Base-by-base conservation (phyloP, 1,140 invertebrate genomes). In the Forficula auricularia region DNA sequence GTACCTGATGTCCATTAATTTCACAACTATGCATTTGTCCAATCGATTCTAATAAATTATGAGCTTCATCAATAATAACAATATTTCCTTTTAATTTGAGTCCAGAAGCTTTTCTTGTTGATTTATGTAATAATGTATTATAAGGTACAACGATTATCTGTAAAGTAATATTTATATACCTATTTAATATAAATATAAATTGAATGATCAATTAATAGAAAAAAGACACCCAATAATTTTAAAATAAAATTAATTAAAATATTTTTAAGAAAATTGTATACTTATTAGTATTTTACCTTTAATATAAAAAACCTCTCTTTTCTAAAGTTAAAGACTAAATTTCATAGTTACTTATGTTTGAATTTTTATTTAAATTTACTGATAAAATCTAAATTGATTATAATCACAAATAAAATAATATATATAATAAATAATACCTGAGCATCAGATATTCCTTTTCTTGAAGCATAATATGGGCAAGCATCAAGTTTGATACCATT, bases 11-110 rank as follows among this genome's bases (percentile, higher is more conserved):
- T 1, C 70, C 72, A 16, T 61, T 73, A 20, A 94, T 60, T 41
- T 79, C 72, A 2, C 73, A 68, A 52, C 82, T 84, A 56, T 98
- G 73, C 50, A 95, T 83, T 54, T 79, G 77, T 44, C 80, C 76
- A 45, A 98, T 79, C 0, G 89, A 82, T 45, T 96, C 87, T 14
- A 95, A 63, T 4, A 98, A 67, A 66, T 98, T 98, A 53, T 98
- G 95, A 6, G 94, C 95, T 65, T 98, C 95, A 60, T 98, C 95
- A 37, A 98, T 76, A 47, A 98, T 83, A 1, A 98, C 63, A 34
- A 98, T 65, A 59, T 84, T 87, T 45, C 81, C 75, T 54, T 81
- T 73, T 3, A 97, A 56, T 48, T 79, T 71, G 6, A 98, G 76
- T n/a, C 83, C 81, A 57, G 74, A 74, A 1, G 85, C 81, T 48